Base-by-base conservation (phyloP, 2,797 vertebrate genomes). In the Holocentrus rufus region DNA sequence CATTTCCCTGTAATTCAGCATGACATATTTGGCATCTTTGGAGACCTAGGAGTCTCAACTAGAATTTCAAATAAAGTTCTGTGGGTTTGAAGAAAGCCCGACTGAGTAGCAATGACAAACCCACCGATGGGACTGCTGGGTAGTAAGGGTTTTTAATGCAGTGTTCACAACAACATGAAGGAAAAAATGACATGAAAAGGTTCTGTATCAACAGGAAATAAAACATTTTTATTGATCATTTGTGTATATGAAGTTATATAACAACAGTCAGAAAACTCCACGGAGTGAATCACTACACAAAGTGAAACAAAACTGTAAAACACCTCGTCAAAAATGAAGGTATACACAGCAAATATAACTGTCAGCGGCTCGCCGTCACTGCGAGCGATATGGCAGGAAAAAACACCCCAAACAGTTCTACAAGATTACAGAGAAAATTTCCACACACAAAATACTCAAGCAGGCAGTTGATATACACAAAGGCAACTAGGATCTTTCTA, bases 161-260 rank as follows among this genome's bases (percentile, higher is more conserved):
- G 11, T 5, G 15, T 4, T 14, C 39, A 42, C 11, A 11, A 11
- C 22, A 1, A 2, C 30, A 1, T 1, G 4, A n/a, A 74, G 27
- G 63, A 82, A 83, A 84, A 80, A 10, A 88, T 2, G 65, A 86
- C 86, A 87, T 75, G 77, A 77, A 46, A 67, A 69, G 62, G 68
- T 89, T 92, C 92, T 88, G 93, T 96, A 96, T 96, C 95, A 98
- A 98, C 96, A 96, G 96, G 98, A 99, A 99, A 99, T 97, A 97
- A 99, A 99, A 97, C 96, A 93, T 97, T 98, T 98, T 99, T 98
- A 98, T 99, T 98, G 96, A 97, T 95, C 96, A 97, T 97, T 95
- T 93, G 93, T 95, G 95, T 97, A 98, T 96, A 96, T 96, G 94
- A 97, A 96, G 96, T 97, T 96, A 96, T 97, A 96, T 96, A 98